A percentile compares a stretch with the other conserved stretches of the same genome.
phyloP scores from a whole-genome alignment of 2,797 vertebrate species.

The Lepilemur septentrionalis region DNA sequence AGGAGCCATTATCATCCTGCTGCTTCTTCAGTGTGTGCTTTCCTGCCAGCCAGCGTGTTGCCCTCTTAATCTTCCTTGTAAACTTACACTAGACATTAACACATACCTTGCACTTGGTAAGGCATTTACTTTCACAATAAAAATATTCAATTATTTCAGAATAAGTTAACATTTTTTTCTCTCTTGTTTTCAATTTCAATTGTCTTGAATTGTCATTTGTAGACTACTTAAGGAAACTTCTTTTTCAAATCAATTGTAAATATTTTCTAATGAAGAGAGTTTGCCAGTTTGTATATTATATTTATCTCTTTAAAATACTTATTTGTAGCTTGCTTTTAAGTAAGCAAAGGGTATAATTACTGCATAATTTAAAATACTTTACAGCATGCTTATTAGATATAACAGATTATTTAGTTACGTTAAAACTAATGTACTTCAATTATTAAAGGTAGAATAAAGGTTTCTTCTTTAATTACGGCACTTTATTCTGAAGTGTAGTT shows the following conservation, averaged over 20 bases:
- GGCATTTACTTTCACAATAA: background rate
- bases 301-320: background rate
- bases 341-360: background rate
- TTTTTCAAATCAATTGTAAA: background rate
- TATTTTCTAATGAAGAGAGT: background rate
- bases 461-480: background rate
- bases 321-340: background rate
- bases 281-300: background rate
- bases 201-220: background rate
- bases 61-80: background rate
- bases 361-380: background rate
- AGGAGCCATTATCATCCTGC: background rate
- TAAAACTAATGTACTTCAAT: background rate
- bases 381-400: background rate
- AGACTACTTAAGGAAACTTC: background rate
- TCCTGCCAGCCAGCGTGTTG: background rate
- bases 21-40: background rate
- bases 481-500: background rate
- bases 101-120: background rate
- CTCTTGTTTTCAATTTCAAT: background rate
- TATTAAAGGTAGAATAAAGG: background rate
- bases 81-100: background rate
- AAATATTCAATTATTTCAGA: background rate
- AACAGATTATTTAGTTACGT: background rate
- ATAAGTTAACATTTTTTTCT: constrained; percentile 33